Base-by-base conservation (phyloP, 35 echinoderm and acorn worm genomes). In the Amphiura filiformis region DNA sequence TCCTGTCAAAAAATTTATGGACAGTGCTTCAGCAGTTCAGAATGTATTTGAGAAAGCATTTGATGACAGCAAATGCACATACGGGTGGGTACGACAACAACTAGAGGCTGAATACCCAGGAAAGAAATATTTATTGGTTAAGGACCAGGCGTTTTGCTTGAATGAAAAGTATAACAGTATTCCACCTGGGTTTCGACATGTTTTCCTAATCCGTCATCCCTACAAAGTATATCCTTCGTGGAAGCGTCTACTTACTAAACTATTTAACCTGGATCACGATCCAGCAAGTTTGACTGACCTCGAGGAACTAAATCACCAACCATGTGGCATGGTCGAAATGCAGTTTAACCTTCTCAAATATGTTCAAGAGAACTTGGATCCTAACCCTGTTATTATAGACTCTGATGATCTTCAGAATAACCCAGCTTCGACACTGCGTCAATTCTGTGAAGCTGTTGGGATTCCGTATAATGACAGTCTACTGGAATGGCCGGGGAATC, bases 341-440 rank as follows among this genome's bases (percentile, higher is more conserved):
- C 81, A 44, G 18, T 83, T 31, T 28, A 47, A 83, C 4, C 33
- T 83, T 39, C 28, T 52, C 22, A 39, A 52, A 32, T 83, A 83
- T 38, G 79, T 81, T 32, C 39, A 83, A 47, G 56, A 32, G 40
- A 31, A 47, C 40, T 28, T 82, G 0, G 39, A 75, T 26, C 32
- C 22, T 28, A 57, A 89, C 32, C 87, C 87, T 34, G 35, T 80
- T 13, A 82, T 89, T 26, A 44, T 89, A 0, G 87, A 89, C 78
- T 18, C 78, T 13, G 87, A 89, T 82, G 87, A 89, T 40, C 79
- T 89, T 31, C 37, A 81, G 18, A 38, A 56, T 39, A 65, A 89
- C 22, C 87, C 87, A 40, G 40, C 78, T 1, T 49, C 38, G 15
- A 82, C 70, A 9, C 41, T 47, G 41, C 4, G 41, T 47, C 41